Conservation (phyloP, 2,888 invertebrate genomes). For the Mesochorus sp. region DNA sequence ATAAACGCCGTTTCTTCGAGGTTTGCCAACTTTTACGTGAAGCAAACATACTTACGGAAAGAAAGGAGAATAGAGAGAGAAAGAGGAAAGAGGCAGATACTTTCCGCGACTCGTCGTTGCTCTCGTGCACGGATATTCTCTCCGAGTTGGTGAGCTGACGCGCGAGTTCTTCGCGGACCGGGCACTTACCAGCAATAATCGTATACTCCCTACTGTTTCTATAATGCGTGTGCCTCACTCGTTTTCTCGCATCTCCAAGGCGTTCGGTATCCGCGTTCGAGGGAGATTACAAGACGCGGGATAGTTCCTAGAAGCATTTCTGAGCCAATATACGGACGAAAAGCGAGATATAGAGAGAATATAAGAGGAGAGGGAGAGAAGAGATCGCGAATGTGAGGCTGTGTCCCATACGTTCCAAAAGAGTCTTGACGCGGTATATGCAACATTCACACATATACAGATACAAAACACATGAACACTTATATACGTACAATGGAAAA, state of each 20-base stretch:
- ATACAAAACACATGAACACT: background rate
- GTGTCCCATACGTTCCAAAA: background rate
- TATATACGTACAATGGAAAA: background rate
- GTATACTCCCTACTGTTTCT: slow-evolving; percentile 59
- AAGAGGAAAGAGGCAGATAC: background rate
- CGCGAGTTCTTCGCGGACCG: slow-evolving; percentile 23
- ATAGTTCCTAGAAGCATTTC: slow-evolving; percentile 51
- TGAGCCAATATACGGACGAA: slow-evolving; percentile 13
- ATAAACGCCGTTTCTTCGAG: slow-evolving; percentile 7
- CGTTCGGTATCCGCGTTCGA: background rate
- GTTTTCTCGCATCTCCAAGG: slow-evolving; percentile 37
- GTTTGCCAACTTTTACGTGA: slow-evolving; percentile 20
- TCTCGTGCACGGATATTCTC: background rate
- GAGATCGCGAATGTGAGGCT: background rate
- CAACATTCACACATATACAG: background rate
- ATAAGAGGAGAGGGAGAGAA: background rate
- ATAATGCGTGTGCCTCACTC: slow-evolving; percentile 51
- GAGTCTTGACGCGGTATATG: background rate
- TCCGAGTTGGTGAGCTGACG: background rate
- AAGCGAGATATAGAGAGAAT: background rate
- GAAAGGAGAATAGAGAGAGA: background rate
- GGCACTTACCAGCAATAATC: slow-evolving; percentile 59
- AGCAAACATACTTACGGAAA: background rate
- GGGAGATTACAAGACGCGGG: slow-evolving; percentile 33
- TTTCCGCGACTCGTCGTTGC: slow-evolving; percentile 33